Conservation (phyloP, 1,140 invertebrate genomes). For the Glomeris maerens region DNA sequence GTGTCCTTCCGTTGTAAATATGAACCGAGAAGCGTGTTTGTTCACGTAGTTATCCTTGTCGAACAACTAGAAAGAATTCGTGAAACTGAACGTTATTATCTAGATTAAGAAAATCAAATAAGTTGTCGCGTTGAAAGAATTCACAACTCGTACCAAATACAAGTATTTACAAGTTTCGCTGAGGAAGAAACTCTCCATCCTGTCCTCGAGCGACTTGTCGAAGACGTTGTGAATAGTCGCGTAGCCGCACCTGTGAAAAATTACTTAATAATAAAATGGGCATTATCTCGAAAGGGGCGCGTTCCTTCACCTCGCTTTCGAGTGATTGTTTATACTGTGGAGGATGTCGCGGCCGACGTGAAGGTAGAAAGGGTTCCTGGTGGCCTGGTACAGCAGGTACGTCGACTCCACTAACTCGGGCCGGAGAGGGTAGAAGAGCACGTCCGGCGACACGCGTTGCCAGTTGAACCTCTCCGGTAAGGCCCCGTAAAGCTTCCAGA, state of each 20-base stretch:
- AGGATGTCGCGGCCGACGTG: slow-evolving; percentile 51
- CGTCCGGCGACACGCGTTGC: slow-evolving; percentile 45
- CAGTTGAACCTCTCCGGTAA: slow-evolving; percentile 55
- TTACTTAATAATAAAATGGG: slow-evolving; percentile 12
- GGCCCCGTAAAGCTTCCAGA: slow-evolving; percentile 49
- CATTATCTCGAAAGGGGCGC: neutral
- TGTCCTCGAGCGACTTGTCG: slow-evolving; percentile 85
- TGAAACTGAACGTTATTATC: too few species aligned
- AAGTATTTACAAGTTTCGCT: slow-evolving; percentile 98
- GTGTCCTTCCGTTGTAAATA: slow-evolving; percentile 57
- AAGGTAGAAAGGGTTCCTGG: slow-evolving; percentile 54
- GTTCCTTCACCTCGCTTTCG: slow-evolving; percentile 35
- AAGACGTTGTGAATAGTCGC: slow-evolving; percentile 62
- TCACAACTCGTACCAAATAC: slow-evolving; percentile 53
- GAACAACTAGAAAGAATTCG: slow-evolving; percentile 41
- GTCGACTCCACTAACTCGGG: slow-evolving; percentile 55
- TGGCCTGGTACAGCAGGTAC: slow-evolving; percentile 53
- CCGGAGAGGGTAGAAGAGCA: slow-evolving; percentile 49
- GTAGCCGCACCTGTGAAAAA: slow-evolving; percentile 46
- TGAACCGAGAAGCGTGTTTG: slow-evolving; percentile 36
- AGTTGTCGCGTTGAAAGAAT: too few species aligned
- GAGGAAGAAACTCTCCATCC: slow-evolving; percentile 98
- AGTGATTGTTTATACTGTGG: slow-evolving; percentile 42
- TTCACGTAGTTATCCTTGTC: slow-evolving; percentile 50
- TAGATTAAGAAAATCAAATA: too few species aligned